Evolutionary conservation across 2,113 vertebrate species (phyloP).

Genomic region (Halcyon malimbica): DNA sequence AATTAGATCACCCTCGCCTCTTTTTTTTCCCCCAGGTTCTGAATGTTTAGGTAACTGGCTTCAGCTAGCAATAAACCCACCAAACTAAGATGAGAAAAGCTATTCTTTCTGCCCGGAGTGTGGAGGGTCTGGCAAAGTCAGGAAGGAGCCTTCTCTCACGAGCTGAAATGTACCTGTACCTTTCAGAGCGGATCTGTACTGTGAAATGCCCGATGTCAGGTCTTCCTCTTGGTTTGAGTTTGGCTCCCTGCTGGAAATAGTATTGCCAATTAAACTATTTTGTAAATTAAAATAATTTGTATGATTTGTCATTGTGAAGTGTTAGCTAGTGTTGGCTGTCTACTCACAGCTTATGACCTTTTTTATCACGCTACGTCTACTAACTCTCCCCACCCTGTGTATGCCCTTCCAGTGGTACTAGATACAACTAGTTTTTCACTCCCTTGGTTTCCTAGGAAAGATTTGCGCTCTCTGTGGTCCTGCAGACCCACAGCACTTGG

Average conservation of each 20-base stretch:
- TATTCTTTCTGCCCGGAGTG: not conserved
- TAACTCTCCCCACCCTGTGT: not conserved
- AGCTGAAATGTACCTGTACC: not conserved
- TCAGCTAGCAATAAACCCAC: not conserved
- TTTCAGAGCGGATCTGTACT: not conserved
- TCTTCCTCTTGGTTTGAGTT: not conserved
- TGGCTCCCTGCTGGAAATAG: not conserved
- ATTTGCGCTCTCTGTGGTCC: not conserved
- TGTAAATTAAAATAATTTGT: not conserved
- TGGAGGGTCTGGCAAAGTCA: not conserved
- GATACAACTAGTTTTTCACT: not conserved
- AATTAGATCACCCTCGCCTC: not conserved
- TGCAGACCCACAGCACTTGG: not conserved
- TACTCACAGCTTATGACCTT: not conserved
- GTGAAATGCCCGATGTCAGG: not conserved
- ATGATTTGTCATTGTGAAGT: not conserved
- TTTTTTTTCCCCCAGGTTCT: fast-evolving
- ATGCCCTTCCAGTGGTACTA: not conserved
- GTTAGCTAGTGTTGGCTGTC: no score
- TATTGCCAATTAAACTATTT: not conserved
- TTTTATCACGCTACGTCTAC: no score
- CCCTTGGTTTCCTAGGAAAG: not conserved
- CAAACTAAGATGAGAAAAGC: not conserved
- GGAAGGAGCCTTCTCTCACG: not conserved
- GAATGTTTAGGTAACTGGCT: not conserved